phyloP scores from a whole-genome alignment of 2,113 vertebrate genomes.

The Phalacrocorax brasilianus region DNA sequence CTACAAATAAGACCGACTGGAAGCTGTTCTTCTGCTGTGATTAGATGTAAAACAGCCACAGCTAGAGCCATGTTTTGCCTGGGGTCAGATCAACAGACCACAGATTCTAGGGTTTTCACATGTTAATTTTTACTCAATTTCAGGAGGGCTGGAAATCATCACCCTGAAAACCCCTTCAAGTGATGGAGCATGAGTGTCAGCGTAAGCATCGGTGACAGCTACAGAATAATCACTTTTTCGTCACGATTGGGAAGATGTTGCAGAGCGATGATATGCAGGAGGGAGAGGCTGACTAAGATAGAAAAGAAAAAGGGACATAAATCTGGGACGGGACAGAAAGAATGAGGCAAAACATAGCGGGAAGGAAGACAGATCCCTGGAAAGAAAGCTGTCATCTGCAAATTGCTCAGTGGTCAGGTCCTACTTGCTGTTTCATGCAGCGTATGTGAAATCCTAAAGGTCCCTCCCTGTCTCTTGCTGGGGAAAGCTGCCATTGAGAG shows the following conservation, averaged over 20 bases:
- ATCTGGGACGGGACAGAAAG: background rate
- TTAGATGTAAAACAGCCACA: conserved; percentile 37
- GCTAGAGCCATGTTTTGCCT: conserved; percentile 14
- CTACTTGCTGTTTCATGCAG: background rate
- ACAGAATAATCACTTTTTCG: background rate
- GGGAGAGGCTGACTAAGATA: background rate
- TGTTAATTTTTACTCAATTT: conserved; percentile 13
- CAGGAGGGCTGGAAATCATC: background rate
- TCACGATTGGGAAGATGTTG: background rate
- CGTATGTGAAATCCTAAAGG: background rate
- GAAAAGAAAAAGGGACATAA: background rate
- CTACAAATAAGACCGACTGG: background rate
- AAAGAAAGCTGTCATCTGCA: background rate
- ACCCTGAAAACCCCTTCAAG: background rate
- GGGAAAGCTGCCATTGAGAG: background rate
- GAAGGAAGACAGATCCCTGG: background rate
- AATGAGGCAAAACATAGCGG: background rate
- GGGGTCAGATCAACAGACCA: conserved; percentile 26
- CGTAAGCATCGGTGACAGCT: background rate
- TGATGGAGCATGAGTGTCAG: background rate
- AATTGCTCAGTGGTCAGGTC: background rate
- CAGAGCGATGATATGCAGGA: background rate
- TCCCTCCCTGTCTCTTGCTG: background rate
- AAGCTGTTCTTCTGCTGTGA: conserved; percentile 7
- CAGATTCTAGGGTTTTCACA: background rate